Evolutionary conservation across 2,888 invertebrate genomes (phyloP).

Genomic region (Danaus chrysippus): DNA sequence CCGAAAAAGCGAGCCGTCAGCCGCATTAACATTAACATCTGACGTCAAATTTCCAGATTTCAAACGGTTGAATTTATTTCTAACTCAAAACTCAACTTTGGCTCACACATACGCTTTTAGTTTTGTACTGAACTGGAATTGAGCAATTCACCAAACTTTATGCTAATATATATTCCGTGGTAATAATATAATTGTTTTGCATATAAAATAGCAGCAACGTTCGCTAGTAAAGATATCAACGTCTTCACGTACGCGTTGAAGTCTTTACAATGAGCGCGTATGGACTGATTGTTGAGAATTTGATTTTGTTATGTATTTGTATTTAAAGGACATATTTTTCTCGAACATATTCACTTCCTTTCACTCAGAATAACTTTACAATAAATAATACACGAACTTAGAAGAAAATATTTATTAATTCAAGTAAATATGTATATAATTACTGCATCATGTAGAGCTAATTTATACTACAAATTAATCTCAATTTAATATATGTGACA

Average conservation of each 20-base stretch:
- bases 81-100: not conserved
- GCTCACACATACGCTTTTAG: not conserved
- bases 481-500: too few species aligned
- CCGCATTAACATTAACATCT: not conserved
- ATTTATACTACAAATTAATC: too few species aligned
- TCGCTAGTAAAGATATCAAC: conserved; percentile 32
- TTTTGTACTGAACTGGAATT: conserved; percentile 29
- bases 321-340: conserved; percentile 2
- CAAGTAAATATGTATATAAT: too few species aligned
- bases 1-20: not conserved
- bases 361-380: too few species aligned
- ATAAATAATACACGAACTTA: too few species aligned
- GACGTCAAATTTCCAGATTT: not conserved
- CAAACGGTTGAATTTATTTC: conserved; percentile 4
- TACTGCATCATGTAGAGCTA: too few species aligned
- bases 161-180: conserved; percentile 25
- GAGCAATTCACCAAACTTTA: conserved; percentile 29
- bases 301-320: conserved; percentile 1
- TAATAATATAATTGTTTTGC: conserved; percentile 22
- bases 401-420: too few species aligned
- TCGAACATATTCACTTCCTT: not conserved
- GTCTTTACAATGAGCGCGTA: conserved; percentile 57
- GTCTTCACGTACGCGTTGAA: conserved; percentile 52
- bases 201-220: conserved; percentile 9
- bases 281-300: conserved; percentile 8